A percentile compares a stretch with the other conserved stretches of the same genome.
Conservation (phyloP, 1,140 invertebrate genomes). For the Bombus consobrinus region DNA sequence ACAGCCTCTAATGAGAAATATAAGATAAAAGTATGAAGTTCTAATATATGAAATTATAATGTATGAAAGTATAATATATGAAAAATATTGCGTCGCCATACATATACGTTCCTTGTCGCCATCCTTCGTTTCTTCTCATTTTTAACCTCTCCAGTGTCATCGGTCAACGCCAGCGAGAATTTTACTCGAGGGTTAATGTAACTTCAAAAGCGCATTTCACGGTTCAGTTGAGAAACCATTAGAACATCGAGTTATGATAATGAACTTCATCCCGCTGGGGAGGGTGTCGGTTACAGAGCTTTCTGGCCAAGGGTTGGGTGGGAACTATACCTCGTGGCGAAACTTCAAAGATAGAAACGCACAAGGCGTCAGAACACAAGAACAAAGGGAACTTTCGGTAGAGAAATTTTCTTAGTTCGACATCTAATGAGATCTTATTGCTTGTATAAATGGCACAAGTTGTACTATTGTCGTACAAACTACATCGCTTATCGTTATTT, state of each 20-base stretch:
- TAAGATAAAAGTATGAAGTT: too few species aligned
- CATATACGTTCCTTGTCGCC: not conserved
- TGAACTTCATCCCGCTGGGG: not conserved
- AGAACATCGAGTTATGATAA: slow-evolving; percentile 27
- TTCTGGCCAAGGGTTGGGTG: not conserved
- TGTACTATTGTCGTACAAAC: not conserved
- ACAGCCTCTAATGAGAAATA: too few species aligned
- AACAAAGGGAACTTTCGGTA: not conserved
- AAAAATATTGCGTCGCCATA: not conserved
- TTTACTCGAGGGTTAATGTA: not conserved
- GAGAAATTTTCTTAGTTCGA: not conserved
- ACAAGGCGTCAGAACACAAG: not conserved
- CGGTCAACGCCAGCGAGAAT: not conserved
- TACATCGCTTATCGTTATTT: too few species aligned
- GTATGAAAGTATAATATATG: not conserved
- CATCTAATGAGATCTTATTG: not conserved
- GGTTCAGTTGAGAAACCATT: slow-evolving; percentile 25
- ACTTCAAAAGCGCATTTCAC: slow-evolving; percentile 10
- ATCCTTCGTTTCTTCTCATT: not conserved
- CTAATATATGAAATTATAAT: too few species aligned
- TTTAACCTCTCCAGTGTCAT: not conserved
- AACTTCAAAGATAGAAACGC: slow-evolving; percentile 26
- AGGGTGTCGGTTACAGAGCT: not conserved
- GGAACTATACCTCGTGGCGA: not conserved
- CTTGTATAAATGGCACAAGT: not conserved